phyloP scores from a whole-genome alignment of 1,140 invertebrate genomes.

The Apis laboriosa region DNA sequence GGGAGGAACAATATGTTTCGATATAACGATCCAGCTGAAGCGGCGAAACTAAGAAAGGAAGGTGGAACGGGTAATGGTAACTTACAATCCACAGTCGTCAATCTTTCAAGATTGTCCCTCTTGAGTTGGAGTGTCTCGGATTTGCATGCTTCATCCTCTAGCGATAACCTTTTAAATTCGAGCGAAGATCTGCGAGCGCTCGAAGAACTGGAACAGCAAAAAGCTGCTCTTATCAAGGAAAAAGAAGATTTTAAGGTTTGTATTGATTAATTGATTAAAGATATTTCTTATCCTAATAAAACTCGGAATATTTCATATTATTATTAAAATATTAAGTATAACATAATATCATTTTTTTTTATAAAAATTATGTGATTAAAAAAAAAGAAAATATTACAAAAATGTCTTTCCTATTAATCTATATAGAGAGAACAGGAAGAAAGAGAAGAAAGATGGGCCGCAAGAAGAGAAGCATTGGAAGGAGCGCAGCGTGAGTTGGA shows the following conservation, averaged over 20 bases:
- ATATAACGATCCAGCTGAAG: constrained; percentile 95
- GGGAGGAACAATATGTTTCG: constrained; percentile 96
- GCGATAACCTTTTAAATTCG: constrained; percentile 84
- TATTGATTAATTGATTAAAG: neutral
- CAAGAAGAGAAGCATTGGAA: constrained; percentile 78
- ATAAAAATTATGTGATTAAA: neutral
- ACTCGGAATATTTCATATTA: neutral
- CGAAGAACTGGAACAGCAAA: constrained; percentile 80
- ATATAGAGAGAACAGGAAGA: constrained; percentile 80
- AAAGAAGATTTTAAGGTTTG: constrained; percentile 79
- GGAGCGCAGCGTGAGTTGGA: constrained; percentile 81
- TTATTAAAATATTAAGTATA: neutral
- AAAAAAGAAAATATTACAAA: neutral
- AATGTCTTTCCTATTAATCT: neutral
- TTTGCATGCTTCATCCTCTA: constrained; percentile 86
- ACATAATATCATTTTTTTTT: no score
- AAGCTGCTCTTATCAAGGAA: constrained; percentile 79
- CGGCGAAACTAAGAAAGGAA: constrained; percentile 90
- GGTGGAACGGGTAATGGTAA: constrained; percentile 82
- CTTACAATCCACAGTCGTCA: constrained; percentile 84
- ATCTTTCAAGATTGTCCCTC: constrained; percentile 91
- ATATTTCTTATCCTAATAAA: neutral
- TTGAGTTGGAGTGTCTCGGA: constrained; percentile 92
- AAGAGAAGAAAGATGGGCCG: constrained; percentile 81
- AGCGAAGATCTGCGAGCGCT: constrained; percentile 77